Percentiles rank a stretch among this genome's conserved stretches.
Conservation (phyloP, 2,888 invertebrate genomes). For the Resseliella maxima region DNA sequence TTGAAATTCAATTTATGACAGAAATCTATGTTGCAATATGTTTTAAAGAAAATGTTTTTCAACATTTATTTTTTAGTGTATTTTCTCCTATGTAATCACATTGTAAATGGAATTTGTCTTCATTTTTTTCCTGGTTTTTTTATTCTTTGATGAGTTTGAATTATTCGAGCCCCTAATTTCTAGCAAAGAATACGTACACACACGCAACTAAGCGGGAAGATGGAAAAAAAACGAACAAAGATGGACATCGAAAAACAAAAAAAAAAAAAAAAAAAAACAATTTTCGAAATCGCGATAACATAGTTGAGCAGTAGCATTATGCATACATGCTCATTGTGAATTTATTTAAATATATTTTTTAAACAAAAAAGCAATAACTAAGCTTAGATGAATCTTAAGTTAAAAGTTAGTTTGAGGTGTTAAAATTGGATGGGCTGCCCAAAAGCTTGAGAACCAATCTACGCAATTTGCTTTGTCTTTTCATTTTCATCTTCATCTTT, state of each 20-base stretch:
- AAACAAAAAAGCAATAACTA: conserved; percentile 35
- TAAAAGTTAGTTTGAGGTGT: conserved; percentile 6
- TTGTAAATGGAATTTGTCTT: background rate
- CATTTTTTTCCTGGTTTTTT: background rate
- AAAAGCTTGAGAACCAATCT: background rate
- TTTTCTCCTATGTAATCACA: background rate
- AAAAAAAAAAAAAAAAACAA: background rate
- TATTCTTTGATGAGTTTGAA: background rate
- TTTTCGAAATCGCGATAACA: conserved; percentile 3
- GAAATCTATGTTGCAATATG: too few relatives aligned
- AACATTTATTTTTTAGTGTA: too few relatives aligned
- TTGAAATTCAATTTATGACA: too few relatives aligned
- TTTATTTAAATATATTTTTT: background rate
- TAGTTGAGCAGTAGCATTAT: background rate
- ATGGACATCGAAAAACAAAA: background rate
- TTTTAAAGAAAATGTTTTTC: too few relatives aligned
- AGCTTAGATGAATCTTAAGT: background rate
- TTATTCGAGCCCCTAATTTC: background rate
- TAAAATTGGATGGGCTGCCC: background rate
- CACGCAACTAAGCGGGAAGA: background rate
- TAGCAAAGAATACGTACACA: background rate
- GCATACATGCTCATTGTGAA: background rate
- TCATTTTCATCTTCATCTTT: background rate
- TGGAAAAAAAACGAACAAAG: too few relatives aligned
- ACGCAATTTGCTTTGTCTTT: background rate